These are phyloP conservation scores for Clarias batrachus DNA, from an alignment of 2,113 vertebrate species.

Conservation along the genomic window DNA sequence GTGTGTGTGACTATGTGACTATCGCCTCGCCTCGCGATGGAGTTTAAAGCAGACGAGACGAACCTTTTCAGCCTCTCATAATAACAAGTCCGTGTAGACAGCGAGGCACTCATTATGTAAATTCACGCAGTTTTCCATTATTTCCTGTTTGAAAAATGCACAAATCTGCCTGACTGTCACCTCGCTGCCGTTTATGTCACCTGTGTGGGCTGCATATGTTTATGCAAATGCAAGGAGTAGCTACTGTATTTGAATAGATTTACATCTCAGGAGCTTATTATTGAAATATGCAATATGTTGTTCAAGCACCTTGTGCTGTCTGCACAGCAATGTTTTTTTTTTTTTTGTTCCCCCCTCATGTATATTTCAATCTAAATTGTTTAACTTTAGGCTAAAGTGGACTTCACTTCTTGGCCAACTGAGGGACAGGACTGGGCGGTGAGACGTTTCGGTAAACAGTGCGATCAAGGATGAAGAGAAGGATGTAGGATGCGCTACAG, in stretches of 20 bases:
- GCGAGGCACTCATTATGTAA: constrained; percentile 17
- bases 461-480: not conserved
- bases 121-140: constrained; percentile 3
- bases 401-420: too few relatives aligned
- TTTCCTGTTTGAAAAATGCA: constrained; percentile 21
- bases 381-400: not conserved
- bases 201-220: constrained; percentile 36
- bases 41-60: constrained; percentile 8
- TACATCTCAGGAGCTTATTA: constrained; percentile 23
- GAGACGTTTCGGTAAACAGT: not conserved
- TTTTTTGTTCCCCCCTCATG: not conserved
- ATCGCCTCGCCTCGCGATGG: constrained; percentile 10
- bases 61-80: constrained; percentile 22
- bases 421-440: not conserved
- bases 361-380: not conserved
- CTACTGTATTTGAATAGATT: constrained; percentile 22
- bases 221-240: constrained; percentile 28
- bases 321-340: not conserved
- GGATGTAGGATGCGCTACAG: not conserved
- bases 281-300: constrained; percentile 18
- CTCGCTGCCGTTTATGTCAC: not conserved
- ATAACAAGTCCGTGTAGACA: not conserved
- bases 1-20: not conserved
- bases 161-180: constrained; percentile 7
- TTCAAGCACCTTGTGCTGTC: constrained; percentile 7